phyloP scores from a whole-genome alignment of 2,113 vertebrate species.

The Cavia porcellus region DNA sequence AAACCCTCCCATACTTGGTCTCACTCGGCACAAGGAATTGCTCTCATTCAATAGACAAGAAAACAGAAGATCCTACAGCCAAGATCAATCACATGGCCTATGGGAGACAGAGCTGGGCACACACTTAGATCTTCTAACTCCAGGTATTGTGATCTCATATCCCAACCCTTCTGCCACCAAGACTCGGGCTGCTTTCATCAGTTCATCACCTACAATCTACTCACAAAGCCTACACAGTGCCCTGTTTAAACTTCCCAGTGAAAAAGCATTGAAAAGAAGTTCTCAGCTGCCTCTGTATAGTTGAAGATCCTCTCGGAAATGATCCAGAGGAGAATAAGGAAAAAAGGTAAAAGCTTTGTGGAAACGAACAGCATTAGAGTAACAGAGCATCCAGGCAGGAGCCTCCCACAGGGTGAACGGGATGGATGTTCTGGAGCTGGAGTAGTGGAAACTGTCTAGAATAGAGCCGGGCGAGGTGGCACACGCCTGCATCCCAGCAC shows the following conservation, averaged over 20 bases:
- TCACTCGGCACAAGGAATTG: not conserved
- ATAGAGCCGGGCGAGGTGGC: too few species aligned
- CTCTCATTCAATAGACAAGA: not conserved
- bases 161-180: not conserved
- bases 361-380: not conserved
- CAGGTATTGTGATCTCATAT: not conserved
- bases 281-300: not conserved
- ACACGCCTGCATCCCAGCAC: too few species aligned
- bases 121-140: not conserved
- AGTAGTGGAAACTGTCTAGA: not conserved
- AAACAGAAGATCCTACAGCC: not conserved
- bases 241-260: not conserved
- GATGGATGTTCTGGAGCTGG: not conserved
- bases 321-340: not conserved
- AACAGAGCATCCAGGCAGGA: not conserved
- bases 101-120: not conserved
- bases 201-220: not conserved
- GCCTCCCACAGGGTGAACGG: fast-evolving
- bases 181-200: not conserved
- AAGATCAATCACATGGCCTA: not conserved
- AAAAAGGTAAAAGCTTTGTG: not conserved
- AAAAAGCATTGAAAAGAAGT: not conserved
- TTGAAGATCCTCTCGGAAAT: not conserved
- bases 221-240: not conserved
- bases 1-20: not conserved